Evolutionary conservation across 2,797 vertebrate species (phyloP).

Genomic region (Syngnathus acus): DNA sequence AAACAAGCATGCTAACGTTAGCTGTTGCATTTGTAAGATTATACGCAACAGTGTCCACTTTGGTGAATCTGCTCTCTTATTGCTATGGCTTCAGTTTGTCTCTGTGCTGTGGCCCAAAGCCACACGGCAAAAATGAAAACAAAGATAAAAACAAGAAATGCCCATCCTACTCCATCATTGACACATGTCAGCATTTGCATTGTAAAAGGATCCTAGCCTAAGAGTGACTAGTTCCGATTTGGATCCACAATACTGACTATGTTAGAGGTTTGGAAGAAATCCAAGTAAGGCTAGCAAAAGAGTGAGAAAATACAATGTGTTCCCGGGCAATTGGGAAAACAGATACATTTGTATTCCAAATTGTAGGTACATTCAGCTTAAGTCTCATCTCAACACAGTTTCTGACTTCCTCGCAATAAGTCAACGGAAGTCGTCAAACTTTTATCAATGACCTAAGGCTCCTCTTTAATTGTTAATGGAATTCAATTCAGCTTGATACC

Average conservation of each 20-base stretch:
- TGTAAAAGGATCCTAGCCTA: neutral
- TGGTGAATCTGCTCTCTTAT: neutral
- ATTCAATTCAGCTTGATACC: neutral
- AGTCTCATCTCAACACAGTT: conserved; percentile 11
- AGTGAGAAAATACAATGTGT: neutral
- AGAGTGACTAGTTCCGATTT: neutral
- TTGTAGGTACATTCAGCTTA: neutral
- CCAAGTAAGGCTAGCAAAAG: neutral
- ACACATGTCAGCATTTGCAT: neutral
- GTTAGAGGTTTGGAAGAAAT: neutral
- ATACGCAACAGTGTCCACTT: neutral
- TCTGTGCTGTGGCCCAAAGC: neutral
- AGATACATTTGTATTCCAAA: neutral
- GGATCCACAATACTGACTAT: neutral
- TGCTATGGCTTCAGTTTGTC: neutral
- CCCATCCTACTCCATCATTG: neutral
- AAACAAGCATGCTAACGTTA: neutral
- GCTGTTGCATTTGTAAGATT: neutral
- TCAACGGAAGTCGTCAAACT: neutral
- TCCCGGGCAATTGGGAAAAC: neutral
- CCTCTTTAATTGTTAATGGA: neutral
- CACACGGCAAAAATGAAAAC: no score
- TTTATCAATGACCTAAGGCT: neutral
- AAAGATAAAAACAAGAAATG: no score
- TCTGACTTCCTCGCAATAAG: neutral